Base-by-base conservation (phyloP, 2,888 invertebrate genomes). In the Drosophila tanythrix region DNA sequence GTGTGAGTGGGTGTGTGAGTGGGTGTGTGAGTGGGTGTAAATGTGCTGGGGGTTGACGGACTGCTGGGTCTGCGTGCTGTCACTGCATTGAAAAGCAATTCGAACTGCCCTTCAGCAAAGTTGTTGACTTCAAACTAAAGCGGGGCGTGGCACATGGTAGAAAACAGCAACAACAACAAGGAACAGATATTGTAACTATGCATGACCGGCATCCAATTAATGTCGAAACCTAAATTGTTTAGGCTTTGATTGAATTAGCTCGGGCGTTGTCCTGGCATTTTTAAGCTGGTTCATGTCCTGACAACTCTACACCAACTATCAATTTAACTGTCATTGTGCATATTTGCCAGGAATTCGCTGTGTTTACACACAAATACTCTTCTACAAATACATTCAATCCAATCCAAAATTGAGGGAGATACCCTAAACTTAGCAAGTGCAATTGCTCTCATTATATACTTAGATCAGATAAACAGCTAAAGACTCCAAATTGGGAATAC, bases 81-180 rank as follows among this genome's bases (percentile, higher is more conserved):
- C 59, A 62, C 48, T 81, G 80, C 79, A 79, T 76, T 76, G 76
- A 62, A 76, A 68, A 76, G 70, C 65, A 62, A 57, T 79, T 76
- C 55, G 50, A 53, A 71, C 59, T 79, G 78, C 80, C 78, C 78
- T 78, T 79, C 80, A 63, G 62, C 50, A 56, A 65, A 60, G 80
- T 65, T 75, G 71, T 79, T 78, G 80, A 78, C 78, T 78, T 63
- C 64, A n/a, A 40, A 21, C 46, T 27, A 52, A 64, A 38, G 40
- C 50, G 63, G 70, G 77, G 79, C 40, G 77, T 76, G 76, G 66
- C 70, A 66, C 43, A 46, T 57, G 56, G 50, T 8, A 56, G 50
- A 75, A 55, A 58, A 15, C 51, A 46, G 36, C 36, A 74, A 18
- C 31, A 64, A 36, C 53, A 70, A 59, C 40, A 64, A 40, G 10